phyloP scores from a whole-genome alignment of 37 sponge, comb jelly and placozoan genomes.

The Haliclona indistincta region DNA sequence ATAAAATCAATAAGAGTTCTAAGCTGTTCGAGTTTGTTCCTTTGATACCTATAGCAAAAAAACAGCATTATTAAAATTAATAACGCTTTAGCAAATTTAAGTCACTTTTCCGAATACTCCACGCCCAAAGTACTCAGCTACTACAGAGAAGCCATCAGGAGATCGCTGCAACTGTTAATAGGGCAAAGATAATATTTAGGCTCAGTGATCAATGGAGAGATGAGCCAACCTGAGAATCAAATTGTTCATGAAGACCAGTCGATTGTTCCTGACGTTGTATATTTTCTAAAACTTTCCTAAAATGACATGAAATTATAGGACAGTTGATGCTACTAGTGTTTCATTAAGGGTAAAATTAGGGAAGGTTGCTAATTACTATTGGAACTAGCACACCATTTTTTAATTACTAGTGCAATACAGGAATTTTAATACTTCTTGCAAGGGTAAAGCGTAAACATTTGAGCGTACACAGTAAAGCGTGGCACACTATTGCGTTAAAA shows the following conservation, averaged over 20 bases:
- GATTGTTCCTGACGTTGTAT: slow-evolving; percentile 78
- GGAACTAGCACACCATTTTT: too few species aligned
- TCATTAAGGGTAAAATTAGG: background rate
- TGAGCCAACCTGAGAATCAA: slow-evolving; percentile 61
- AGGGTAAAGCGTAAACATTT: slow-evolving; percentile 81
- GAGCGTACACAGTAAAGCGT: slow-evolving; percentile 78
- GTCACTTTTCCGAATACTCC: slow-evolving; percentile 75
- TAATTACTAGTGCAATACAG: too few species aligned
- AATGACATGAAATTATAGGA: too few species aligned
- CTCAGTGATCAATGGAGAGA: background rate
- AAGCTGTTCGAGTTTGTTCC: too few species aligned
- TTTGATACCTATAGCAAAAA: too few species aligned
- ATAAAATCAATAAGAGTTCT: too few species aligned
- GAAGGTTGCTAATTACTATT: slow-evolving; percentile 2
- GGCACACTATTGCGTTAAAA: too few species aligned
- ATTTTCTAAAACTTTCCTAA: slow-evolving; percentile 81
- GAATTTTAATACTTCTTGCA: too few species aligned
- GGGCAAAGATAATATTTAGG: background rate
- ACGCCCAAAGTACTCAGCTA: slow-evolving; percentile 94
- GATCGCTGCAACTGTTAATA: slow-evolving; percentile 72
- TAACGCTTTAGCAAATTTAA: background rate
- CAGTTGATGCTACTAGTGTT: too few species aligned
- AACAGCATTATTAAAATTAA: too few species aligned
- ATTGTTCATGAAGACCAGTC: slow-evolving; percentile 75
- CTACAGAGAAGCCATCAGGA: slow-evolving; percentile 89